Base-by-base conservation (phyloP, 1,140 invertebrate genomes). In the Monochamus saltuarius region DNA sequence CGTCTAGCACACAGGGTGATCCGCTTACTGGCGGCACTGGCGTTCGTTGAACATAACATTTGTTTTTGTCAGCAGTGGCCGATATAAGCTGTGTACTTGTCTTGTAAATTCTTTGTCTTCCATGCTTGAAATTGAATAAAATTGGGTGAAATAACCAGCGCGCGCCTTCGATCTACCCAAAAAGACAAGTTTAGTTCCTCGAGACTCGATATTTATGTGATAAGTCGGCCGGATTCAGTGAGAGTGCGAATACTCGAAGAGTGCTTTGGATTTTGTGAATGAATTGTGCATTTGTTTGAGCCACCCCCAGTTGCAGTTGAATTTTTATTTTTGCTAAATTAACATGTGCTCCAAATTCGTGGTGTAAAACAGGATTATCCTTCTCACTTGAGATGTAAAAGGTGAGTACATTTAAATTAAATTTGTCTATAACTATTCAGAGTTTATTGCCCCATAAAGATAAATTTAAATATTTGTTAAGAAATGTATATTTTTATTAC, bases 41-140 rank as follows among this genome's bases (percentile, higher is more conserved):
- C 22, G 22, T 29, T 29, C 22, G 2, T 29, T 29, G 22, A 29
- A 29, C 22, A 29, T 29, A 47, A 47, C 45, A 19, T 47, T 47
- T 47, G 45, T 47, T 47, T 47, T 47, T 47, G 45, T 47, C 45
- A 47, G 45, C 29, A 47, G 45, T 29, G 17, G 45, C 10, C 29
- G 45, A 47, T 47, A 29, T 29, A 29, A 29, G 22, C 22, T 29
- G 22, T 29, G 45, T 0, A n/a, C 4, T 19, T 47, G 9, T 29
- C 13, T 10, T 29, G 45, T 19, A 47, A 10, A 29, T 47, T 47
- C 45, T 47, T 47, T 47, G 45, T 47, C 13, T 47, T 19, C 17
- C 29, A n/a, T 17, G 14, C 17, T 19, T 11, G 19, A 47, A 47
- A 47, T 47, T 22, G n/a, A n/a, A 43, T 29, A 47, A n/a, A 47